Base-by-base conservation (phyloP, 2,113 vertebrate genomes). In the Orcinus orca region DNA sequence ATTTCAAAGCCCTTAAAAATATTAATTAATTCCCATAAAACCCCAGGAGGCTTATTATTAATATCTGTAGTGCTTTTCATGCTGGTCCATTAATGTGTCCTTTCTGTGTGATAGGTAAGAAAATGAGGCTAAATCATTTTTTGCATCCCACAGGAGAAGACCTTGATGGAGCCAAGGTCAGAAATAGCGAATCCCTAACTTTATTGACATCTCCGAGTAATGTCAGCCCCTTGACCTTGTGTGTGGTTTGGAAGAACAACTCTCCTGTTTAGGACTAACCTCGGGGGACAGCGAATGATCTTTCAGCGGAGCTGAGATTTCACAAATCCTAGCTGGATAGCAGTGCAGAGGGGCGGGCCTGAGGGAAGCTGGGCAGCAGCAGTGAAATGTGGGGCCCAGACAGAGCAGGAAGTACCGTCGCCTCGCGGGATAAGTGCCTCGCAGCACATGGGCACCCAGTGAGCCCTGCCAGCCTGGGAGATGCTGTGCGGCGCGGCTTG, bases 1-100 rank as follows among this genome's bases (percentile, higher is more conserved):
- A 89, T 97, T 97, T 93, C 92, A 93, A 41, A 96, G 82, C 82
- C 79, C 86, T 98, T 96, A 93, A 86, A 94, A 91, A 86, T 95
- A 96, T 91, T 97, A 96, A 97, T 97, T 93, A 97, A 91, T 95
- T 97, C 94, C 89, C 88, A 50, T 41, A 44, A 89, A 76, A 2
- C 86, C 97, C 96, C 89, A 79, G 92, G 97, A 89, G 97, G 89
- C 63, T 4, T 47, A 74, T 96, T 89, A 91, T 91, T 93, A 81
- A 74, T 92, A 74, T 60, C 92, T 18, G 63, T 29, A 33, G 73
- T 17, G 38, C 95, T 67, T 89, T 85, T 93, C 94, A 73, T 50
- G 55, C 89, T 70, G 38, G 71, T 85, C 95, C 33, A 6, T 84
- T 82, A 63, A 38, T 14, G 81, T 70, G 62, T 79, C 82, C 87